Percentiles rank a stretch among this genome's conserved stretches.
Conservation (phyloP, 2,113 vertebrate genomes). For the Rhipidura dahli region DNA sequence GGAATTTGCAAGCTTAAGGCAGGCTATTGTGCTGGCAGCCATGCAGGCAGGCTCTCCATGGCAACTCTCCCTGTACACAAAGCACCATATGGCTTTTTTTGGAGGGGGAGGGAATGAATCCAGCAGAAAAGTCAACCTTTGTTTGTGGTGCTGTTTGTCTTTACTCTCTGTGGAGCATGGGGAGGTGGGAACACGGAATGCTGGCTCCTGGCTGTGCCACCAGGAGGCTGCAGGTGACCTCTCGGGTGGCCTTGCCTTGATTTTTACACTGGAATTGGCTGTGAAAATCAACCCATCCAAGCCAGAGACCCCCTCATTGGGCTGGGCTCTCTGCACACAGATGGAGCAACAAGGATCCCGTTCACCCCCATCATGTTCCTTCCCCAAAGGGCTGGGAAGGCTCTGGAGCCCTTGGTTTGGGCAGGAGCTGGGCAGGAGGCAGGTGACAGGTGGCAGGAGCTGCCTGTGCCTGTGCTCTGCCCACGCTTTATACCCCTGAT, state of each 20-base stretch:
- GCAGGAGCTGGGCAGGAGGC: neutral
- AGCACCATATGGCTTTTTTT: constrained; percentile 55
- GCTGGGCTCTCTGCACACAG: neutral
- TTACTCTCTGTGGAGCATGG: neutral
- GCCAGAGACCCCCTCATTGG: neutral
- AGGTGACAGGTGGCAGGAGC: neutral
- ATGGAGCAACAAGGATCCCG: neutral
- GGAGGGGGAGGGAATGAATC: neutral
- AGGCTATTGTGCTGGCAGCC: constrained; percentile 16
- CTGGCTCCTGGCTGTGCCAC: neutral
- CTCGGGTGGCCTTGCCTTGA: neutral
- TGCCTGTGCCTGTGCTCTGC: neutral
- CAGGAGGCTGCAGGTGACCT: neutral
- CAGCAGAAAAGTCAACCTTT: neutral
- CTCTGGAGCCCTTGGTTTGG: neutral
- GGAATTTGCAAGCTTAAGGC: constrained; percentile 9
- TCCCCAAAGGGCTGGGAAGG: neutral
- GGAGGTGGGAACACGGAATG: neutral
- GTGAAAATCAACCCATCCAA: neutral
- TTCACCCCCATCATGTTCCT: neutral
- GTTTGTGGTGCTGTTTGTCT: neutral
- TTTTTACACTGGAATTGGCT: neutral
- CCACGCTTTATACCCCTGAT: neutral
- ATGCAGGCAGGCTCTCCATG: constrained; percentile 54
- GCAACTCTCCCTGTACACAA: constrained; percentile 58